Conservation (phyloP, 2,888 invertebrate species). For the Hydraecia micacea region DNA sequence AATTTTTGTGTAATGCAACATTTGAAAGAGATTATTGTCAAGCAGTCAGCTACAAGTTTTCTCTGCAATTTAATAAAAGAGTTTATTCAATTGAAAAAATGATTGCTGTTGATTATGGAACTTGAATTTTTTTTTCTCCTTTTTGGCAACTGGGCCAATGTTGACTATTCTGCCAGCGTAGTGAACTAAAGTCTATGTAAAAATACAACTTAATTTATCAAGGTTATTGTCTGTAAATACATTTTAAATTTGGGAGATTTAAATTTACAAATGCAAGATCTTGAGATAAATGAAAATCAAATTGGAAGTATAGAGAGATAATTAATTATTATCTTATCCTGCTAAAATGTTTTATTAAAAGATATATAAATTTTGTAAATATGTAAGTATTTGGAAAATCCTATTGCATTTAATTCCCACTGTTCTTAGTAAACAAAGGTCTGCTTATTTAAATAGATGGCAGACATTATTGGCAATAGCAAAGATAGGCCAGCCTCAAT, state of each 20-base stretch:
- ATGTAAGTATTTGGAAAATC: background rate
- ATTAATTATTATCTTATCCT: too few relatives aligned
- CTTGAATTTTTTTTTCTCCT: background rate
- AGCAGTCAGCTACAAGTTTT: background rate
- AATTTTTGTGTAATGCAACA: background rate
- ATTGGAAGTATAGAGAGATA: background rate
- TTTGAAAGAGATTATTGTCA: conserved; percentile 5
- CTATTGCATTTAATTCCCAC: background rate
- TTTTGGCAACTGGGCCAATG: background rate
- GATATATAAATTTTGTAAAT: background rate
- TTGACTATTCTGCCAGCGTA: background rate
- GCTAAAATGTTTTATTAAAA: background rate
- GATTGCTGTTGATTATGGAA: background rate
- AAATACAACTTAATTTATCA: background rate
- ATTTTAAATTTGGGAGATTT: background rate
- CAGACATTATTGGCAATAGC: too few relatives aligned
- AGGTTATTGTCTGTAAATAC: too few relatives aligned
- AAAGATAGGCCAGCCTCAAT: background rate
- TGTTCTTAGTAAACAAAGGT: background rate
- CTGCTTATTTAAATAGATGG: too few relatives aligned
- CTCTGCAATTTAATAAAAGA: background rate
- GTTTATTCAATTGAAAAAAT: background rate
- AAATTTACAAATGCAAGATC: background rate
- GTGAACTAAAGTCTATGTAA: background rate
- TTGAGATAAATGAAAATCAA: background rate